Conservation (phyloP, 2,888 invertebrate species). For the Alcis repandata region DNA sequence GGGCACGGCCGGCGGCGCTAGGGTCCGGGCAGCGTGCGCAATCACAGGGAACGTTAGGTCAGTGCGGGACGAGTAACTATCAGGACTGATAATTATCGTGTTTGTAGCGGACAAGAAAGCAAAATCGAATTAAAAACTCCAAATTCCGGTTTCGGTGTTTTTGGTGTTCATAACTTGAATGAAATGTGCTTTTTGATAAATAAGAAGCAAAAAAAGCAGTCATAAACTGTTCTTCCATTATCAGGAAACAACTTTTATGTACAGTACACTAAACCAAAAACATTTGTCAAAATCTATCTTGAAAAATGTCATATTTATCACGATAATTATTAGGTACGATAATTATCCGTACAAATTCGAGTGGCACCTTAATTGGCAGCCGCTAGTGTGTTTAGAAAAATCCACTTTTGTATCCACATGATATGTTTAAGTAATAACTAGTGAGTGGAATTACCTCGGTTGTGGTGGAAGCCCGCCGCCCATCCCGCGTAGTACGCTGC, state of each 20-base stretch:
- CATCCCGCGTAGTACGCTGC: slow-evolving; percentile 91
- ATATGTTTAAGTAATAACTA: no score
- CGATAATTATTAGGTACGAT: slow-evolving; percentile 4
- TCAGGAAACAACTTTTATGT: no score
- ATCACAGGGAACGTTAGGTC: slow-evolving; percentile 38
- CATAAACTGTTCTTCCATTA: no score
- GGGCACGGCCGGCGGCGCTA: slow-evolving; percentile 61
- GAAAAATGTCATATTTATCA: slow-evolving; percentile 3
- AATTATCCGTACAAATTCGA: not conserved
- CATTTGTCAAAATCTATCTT: no score
- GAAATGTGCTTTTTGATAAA: no score
- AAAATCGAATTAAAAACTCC: no score
- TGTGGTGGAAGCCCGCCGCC: slow-evolving; percentile 89
- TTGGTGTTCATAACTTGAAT: no score
- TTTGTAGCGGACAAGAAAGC: no score
- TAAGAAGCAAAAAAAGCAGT: no score
- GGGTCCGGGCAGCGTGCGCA: slow-evolving; percentile 77
- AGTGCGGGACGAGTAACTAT: not conserved
- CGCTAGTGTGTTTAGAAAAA: not conserved
- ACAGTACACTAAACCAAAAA: no score
- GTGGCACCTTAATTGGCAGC: not conserved
- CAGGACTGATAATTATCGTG: slow-evolving; percentile 2
- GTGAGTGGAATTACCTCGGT: slow-evolving; percentile 71
- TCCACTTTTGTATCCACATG: not conserved
- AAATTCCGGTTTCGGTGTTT: no score